Base-by-base conservation (phyloP, 2,113 vertebrate genomes). In the Geothlypis trichas region DNA sequence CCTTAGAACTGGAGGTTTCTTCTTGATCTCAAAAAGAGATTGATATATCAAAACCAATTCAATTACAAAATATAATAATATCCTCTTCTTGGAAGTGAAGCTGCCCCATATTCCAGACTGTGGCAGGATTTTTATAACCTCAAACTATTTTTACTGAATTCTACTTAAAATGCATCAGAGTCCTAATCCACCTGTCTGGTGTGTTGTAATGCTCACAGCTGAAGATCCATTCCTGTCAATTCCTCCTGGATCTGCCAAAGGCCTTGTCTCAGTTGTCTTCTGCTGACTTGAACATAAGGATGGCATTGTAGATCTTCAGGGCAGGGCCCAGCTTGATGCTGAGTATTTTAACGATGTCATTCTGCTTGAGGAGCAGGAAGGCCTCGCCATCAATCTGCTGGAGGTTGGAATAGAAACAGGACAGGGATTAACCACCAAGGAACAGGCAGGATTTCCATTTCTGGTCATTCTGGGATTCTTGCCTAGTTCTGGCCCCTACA, bases 321-420 rank as follows among this genome's bases (percentile, higher is more conserved):
- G 99, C 99, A 13, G 99, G 99, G 24, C 99, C 99, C 69, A 99
- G 97, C 92, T 99, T 99, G 96, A 99, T 98, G 80, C 98, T 98
- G 85, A 99, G 98, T 77, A 99, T 99, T 98, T 99, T 99, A 61
- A 99, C 98, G 0, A 99, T 98, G 97, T 99, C 99, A 0, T 58
- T 97, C 94, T 99, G 99, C n/a, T 99, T 99, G 78, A 99, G 98
- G 42, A 99, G 98, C 72, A 99, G 98, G 96, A 99, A 99, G 61
- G 99, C 98, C 95, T 99, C 99, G 2, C 99, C 99, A 3, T 99
- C 99, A 12, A 99, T 99, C 97, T 99, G 99, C 99, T 99, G 80
- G 72, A 77, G 33, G 61, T 23, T 20, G 76, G 90, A 93, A 96
- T 44, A 95, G 7, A 46, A 63, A 27, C 4, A 8, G 63, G 39